A percentile compares a stretch with the other conserved stretches of the same genome.
These are phyloP conservation scores for Mongoloraphidia duomilia DNA, from an alignment of 2,888 invertebrate species.

Conservation along the genomic window DNA sequence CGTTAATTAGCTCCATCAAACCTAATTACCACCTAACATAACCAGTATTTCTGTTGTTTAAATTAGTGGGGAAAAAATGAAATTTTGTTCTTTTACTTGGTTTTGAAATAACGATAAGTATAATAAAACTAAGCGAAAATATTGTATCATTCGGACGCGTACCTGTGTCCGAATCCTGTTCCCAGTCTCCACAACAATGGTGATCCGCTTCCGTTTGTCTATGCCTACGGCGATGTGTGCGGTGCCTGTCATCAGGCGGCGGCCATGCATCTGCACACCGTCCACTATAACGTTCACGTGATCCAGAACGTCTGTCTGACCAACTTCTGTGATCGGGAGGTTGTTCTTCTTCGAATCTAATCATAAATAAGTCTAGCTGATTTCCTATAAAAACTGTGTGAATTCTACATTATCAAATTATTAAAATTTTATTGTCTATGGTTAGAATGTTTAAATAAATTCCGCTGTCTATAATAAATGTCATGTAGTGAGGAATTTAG, in stretches of 20 bases:
- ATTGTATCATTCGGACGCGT: not conserved
- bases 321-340: constrained; percentile 18
- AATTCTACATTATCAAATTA: too few relatives aligned
- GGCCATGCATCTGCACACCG: constrained; percentile 21
- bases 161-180: constrained; percentile 35
- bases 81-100: too few relatives aligned
- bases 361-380: not conserved
- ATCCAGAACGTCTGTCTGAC: constrained; percentile 28
- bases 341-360: constrained; percentile 21
- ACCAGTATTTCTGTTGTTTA: too few relatives aligned
- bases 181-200: constrained; percentile 36
- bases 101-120: too few relatives aligned
- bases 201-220: constrained; percentile 21
- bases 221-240: constrained; percentile 22
- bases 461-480: too few relatives aligned
- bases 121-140: too few relatives aligned
- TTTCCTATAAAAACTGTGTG: not conserved
- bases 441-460: too few relatives aligned
- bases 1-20: too few relatives aligned
- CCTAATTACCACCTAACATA: too few relatives aligned
- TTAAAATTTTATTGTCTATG: too few relatives aligned
- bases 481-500: too few relatives aligned
- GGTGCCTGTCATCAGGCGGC: constrained; percentile 19
- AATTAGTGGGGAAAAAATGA: too few relatives aligned
- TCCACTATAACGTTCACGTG: constrained; percentile 26